phyloP scores from a whole-genome alignment of 2,113 vertebrate species.

The Kobus ellipsiprymnus region DNA sequence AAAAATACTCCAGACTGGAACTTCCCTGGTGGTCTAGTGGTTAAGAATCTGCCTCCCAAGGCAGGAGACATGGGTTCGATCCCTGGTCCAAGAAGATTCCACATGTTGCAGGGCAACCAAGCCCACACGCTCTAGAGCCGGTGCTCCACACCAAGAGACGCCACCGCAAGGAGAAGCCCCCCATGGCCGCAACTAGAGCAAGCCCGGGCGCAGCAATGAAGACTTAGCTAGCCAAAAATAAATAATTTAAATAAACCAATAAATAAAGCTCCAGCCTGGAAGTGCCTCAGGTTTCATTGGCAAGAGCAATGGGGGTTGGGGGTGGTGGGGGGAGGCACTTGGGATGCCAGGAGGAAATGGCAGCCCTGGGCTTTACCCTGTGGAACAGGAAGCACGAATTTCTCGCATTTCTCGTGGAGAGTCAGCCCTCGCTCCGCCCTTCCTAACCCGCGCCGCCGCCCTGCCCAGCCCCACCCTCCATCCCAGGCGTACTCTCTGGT shows the following conservation, averaged over 20 bases:
- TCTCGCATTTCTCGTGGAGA: neutral
- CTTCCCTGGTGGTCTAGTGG: neutral
- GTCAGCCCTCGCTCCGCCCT: neutral
- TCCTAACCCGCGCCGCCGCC: neutral
- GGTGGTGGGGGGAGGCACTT: neutral
- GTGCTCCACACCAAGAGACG: neutral
- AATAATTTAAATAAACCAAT: neutral
- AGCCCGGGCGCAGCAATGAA: neutral
- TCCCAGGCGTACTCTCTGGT: neutral
- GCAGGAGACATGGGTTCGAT: neutral
- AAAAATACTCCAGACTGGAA: neutral
- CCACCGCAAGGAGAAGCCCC: neutral
- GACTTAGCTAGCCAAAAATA: neutral
- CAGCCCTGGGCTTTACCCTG: neutral
- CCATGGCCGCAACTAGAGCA: neutral
- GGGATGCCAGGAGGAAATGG: neutral
- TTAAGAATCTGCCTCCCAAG: neutral
- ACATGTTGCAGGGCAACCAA: neutral
- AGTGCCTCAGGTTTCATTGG: neutral
- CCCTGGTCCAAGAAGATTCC: neutral
- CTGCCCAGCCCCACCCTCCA: neutral
- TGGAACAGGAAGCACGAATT: neutral
- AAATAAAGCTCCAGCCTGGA: neutral
- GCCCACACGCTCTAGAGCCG: neutral
- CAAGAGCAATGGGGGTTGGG: fast-evolving